Evolutionary conservation across 2,888 invertebrate genomes (phyloP).

Genomic region (Hypercompe scribonia): DNA sequence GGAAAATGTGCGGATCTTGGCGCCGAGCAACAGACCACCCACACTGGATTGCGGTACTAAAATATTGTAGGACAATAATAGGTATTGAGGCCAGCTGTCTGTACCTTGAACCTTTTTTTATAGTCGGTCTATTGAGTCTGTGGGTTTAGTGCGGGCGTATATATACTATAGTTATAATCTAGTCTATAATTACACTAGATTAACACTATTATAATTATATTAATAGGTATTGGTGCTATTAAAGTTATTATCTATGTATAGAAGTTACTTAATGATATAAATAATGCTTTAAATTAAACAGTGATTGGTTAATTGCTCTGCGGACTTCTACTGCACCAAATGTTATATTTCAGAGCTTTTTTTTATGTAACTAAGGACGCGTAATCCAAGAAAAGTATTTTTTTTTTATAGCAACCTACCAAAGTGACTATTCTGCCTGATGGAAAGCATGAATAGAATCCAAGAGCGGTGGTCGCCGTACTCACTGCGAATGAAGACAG

Average conservation of each 20-base stretch:
- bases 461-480: too few species aligned
- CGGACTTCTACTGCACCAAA: neutral
- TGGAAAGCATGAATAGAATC: too few species aligned
- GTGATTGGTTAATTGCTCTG: neutral
- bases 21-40: constrained; percentile 42
- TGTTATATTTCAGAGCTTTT: neutral
- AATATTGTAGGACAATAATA: constrained; percentile 9
- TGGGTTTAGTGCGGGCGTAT: neutral
- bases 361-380: too few species aligned
- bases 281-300: neutral
- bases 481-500: too few species aligned
- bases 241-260: neutral
- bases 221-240: too few species aligned
- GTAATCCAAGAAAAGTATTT: too few species aligned
- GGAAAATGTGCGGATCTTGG: constrained; percentile 29
- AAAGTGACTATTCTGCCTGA: too few species aligned
- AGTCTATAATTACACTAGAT: neutral
- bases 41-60: constrained; percentile 23
- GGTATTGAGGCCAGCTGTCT: constrained; percentile 8
- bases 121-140: constrained; percentile 11
- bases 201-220: neutral
- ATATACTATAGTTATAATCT: neutral
- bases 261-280: neutral
- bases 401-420: too few species aligned
- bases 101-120: constrained; percentile 37